Conservation (phyloP, 2,113 vertebrate species). For the Caloenas nicobarica region DNA sequence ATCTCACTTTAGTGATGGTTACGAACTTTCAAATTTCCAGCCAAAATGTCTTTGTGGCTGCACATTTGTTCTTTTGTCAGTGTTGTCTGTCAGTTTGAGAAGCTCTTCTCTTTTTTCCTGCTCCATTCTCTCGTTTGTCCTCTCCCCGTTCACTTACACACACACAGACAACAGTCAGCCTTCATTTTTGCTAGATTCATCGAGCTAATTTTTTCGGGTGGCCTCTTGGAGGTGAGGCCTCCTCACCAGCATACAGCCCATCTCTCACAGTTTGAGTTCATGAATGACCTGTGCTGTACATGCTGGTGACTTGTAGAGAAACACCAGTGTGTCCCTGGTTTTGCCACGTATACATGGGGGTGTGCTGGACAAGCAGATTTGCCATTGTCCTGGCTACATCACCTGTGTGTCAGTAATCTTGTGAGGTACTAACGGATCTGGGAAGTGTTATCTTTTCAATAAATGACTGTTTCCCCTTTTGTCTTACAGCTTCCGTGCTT, state of each 20-base stretch:
- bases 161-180: neutral
- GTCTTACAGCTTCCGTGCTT: neutral
- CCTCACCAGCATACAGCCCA: neutral
- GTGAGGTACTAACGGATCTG: neutral
- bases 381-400: neutral
- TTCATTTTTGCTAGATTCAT: neutral
- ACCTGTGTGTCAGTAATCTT: neutral
- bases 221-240: neutral
- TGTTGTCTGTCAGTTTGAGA: neutral
- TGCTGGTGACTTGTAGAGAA: neutral
- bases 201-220: neutral
- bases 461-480: neutral
- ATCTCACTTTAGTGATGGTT: neutral
- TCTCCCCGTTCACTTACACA: neutral
- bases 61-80: neutral
- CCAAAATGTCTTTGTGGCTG: neutral
- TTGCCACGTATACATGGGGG: neutral
- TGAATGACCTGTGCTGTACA: neutral
- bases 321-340: neutral
- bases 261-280: neutral
- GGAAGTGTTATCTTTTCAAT: neutral
- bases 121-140: neutral
- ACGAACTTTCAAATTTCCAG: neutral
- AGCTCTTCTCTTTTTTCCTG: neutral
- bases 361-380: neutral